phyloP scores from a whole-genome alignment of 2,888 invertebrate species.

The Drosophila birchii region DNA sequence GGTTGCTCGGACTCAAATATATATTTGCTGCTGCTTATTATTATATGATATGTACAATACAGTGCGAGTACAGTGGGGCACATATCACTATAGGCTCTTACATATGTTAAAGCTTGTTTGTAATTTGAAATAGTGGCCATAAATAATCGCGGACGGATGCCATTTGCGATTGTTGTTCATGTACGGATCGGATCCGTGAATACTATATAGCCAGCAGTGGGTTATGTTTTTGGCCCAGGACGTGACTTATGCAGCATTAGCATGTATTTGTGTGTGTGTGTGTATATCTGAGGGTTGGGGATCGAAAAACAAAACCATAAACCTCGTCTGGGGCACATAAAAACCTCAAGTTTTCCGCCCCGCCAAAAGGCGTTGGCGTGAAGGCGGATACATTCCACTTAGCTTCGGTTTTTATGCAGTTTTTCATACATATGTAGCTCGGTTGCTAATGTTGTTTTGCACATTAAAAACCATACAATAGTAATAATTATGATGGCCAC shows the following conservation, averaged over 20 bases:
- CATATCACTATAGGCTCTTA: slow-evolving; percentile 17
- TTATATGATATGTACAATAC: slow-evolving; percentile 32
- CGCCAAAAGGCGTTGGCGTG: slow-evolving; percentile 27
- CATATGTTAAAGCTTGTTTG: slow-evolving; percentile 22
- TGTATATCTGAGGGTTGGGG: slow-evolving; percentile 6
- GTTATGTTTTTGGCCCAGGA: slow-evolving; percentile 56
- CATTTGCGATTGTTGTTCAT: slow-evolving; percentile 38
- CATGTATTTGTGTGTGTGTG: slow-evolving; percentile 6
- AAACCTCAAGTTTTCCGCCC: slow-evolving; percentile 40
- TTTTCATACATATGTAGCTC: slow-evolving; percentile 17
- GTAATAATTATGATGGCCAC: slow-evolving; percentile 13
- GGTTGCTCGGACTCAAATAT: slow-evolving; percentile 40
- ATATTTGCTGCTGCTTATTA: slow-evolving; percentile 24
- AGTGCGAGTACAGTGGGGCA: slow-evolving; percentile 7
- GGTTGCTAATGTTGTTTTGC: slow-evolving; percentile 18
- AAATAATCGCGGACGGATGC: slow-evolving; percentile 40
- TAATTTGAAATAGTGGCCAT: slow-evolving; percentile 44
- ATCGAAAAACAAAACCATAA: slow-evolving; percentile 69
- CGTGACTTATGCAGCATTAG: slow-evolving; percentile 68
- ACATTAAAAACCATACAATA: slow-evolving; percentile 32
- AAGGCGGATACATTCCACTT: slow-evolving; percentile 52
- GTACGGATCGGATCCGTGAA: slow-evolving; percentile 19
- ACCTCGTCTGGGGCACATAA: slow-evolving; percentile 75
- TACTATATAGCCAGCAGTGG: slow-evolving; percentile 14
- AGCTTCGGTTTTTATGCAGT: slow-evolving; percentile 55